Evolutionary conservation across 2,797 vertebrate species (phyloP).

Genomic region (Craterocephalus amniculus): DNA sequence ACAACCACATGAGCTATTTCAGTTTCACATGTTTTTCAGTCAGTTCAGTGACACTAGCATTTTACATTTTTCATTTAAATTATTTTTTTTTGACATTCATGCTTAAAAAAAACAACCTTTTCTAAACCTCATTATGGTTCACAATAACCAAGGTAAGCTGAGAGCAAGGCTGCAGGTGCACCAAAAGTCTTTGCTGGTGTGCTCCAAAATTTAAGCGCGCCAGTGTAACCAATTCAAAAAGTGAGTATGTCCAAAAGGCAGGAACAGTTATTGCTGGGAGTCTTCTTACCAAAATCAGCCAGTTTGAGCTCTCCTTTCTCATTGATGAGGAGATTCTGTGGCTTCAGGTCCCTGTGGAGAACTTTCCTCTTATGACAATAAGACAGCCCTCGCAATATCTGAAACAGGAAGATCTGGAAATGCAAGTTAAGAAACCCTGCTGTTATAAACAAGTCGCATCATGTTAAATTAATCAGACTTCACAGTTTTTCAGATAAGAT

Average conservation of each 20-base stretch:
- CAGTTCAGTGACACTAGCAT: too few relatives aligned
- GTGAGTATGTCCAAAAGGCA: not conserved
- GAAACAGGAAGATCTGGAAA: constrained; percentile 83
- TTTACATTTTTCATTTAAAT: too few relatives aligned
- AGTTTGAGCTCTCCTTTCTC: constrained; percentile 85
- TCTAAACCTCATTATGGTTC: too few relatives aligned
- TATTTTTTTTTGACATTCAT: too few relatives aligned
- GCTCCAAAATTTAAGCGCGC: not conserved
- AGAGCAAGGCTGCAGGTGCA: not conserved
- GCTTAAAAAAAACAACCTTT: too few relatives aligned
- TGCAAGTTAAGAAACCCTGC: not conserved
- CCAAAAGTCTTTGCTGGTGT: not conserved
- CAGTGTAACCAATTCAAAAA: too few relatives aligned
- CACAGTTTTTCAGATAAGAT: not conserved
- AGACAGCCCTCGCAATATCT: constrained; percentile 83
- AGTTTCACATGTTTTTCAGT: too few relatives aligned
- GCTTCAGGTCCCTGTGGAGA: constrained; percentile 85
- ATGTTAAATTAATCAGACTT: not conserved
- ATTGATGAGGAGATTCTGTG: constrained; percentile 86
- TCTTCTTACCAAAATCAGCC: constrained; percentile 83
- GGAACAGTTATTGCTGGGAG: not conserved
- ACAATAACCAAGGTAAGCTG: too few relatives aligned
- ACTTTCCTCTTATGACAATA: constrained; percentile 86
- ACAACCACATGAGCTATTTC: too few relatives aligned
- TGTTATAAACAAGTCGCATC: not conserved